Evolutionary conservation across 1,140 invertebrate species (phyloP), one percentile per base, ranked within the genome.

Genomic region (Leptonema lineaticorne): DNA sequence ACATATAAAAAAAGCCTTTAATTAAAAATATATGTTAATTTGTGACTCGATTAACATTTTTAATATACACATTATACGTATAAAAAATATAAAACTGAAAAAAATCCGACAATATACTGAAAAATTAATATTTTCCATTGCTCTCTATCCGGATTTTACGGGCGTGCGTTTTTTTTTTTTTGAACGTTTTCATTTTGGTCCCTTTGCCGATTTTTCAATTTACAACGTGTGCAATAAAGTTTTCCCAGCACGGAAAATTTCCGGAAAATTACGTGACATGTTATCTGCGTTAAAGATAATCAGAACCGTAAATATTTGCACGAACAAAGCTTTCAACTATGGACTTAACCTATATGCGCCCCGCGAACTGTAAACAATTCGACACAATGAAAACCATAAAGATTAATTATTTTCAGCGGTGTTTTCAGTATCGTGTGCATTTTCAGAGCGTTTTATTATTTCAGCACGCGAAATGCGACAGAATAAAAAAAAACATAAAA

Each of bases 201-300:
- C 3, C n/a, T n/a, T n/a, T n/a, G n/a, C n/a, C n/a, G n/a, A n/a
- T n/a, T n/a, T n/a, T n/a, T n/a, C n/a, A n/a, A n/a, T n/a, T n/a
- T n/a, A n/a, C n/a, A n/a, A n/a, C n/a, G n/a, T n/a, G 14, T 41
- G 37, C 2, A 53, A 22, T 53, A 11, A 14, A 26, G 50, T 53
- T 53, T 53, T 26, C 22, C 20, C 27, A 22, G 16, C 50, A 24
- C 27, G 50, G 22, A 26, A 53, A 53, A 26, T 26, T 53, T 53
- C 50, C 22, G 50, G 20, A 24, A 53, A 53, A 53, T 53, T 53
- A 53, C 50, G 50, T 53, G 50, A 53, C 50, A 22, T 14, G 50
- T 14, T 53, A 53, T 53, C 50, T 53, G 50, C 50, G 50, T 53
- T 24, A 53, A 53, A 53, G 50, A 53, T 53, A 53, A 53, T 53